phyloP scores from a whole-genome alignment of 2,888 invertebrate species.

The Heliconius charithonia region DNA sequence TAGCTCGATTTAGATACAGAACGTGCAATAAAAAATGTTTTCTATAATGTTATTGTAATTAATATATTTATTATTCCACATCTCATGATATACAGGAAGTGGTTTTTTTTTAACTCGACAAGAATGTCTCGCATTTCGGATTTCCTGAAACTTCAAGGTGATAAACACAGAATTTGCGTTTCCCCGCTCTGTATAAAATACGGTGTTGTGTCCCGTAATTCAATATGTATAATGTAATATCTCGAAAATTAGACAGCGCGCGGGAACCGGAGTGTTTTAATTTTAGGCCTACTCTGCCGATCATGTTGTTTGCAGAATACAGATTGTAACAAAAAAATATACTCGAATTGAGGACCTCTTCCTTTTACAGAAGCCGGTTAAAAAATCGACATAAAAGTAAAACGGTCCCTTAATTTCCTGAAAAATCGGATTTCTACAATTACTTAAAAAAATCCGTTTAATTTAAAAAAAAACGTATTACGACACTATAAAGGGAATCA shows the following conservation, averaged over 20 bases:
- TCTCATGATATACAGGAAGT: conserved; percentile 3
- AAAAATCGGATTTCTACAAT: too few species aligned
- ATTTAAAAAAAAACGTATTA: too few species aligned
- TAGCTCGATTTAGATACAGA: background rate
- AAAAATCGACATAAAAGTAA: too few species aligned
- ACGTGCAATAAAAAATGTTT: conserved; percentile 5
- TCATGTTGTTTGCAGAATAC: background rate
- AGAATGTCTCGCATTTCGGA: conserved; percentile 13
- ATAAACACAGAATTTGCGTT: background rate
- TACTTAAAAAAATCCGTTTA: too few species aligned
- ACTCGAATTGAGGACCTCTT: too few species aligned
- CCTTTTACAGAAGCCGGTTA: too few species aligned
- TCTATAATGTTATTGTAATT: conserved; percentile 5
- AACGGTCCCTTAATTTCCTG: too few species aligned
- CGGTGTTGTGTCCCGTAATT: background rate
- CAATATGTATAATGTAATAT: background rate
- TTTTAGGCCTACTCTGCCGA: background rate
- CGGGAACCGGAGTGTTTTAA: background rate
- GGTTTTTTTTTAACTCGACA: background rate
- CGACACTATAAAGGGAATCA: too few species aligned
- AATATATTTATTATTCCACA: conserved; percentile 15
- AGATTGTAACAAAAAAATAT: too few species aligned
- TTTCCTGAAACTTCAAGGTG: conserved; percentile 17
- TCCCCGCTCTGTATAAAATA: background rate
- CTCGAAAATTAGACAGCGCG: background rate